A percentile compares a stretch with the other conserved stretches of the same genome.
Evolutionary conservation across 2,888 invertebrate species (phyloP).

Genomic region (Papilio demoleus): DNA sequence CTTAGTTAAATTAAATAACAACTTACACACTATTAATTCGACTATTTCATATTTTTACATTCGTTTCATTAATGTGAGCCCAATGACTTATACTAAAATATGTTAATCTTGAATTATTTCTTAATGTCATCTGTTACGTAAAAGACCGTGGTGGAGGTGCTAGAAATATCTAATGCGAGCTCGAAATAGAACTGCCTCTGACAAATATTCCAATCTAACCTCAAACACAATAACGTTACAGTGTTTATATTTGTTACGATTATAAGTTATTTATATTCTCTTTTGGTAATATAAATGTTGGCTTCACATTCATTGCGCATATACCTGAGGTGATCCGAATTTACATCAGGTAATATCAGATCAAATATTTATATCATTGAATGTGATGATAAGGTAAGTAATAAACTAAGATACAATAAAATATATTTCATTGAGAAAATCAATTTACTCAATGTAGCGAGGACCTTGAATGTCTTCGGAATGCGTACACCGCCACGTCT

Average conservation of each 20-base stretch:
- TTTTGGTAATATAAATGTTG: neutral
- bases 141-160: constrained; percentile 11
- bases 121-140: constrained; percentile 13
- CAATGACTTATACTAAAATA: neutral
- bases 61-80: neutral
- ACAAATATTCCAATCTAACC: constrained; percentile 15
- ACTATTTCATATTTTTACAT: too few species aligned
- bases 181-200: constrained; percentile 11
- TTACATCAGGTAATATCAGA: neutral
- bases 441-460: constrained; percentile 30
- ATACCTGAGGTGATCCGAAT: neutral
- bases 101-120: constrained; percentile 5
- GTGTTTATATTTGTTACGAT: neutral
- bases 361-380: too few species aligned
- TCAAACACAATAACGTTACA: neutral
- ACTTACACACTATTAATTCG: too few species aligned
- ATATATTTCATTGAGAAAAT: constrained; percentile 35
- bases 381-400: too few species aligned
- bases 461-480: constrained; percentile 53
- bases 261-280: neutral
- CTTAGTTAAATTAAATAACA: too few species aligned
- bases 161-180: constrained; percentile 14
- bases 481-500: constrained; percentile 48
- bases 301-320: neutral
- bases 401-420: neutral